Evolutionary conservation across 2,888 invertebrate species (phyloP).

Genomic region (Drosophila parthenogenetica): DNA sequence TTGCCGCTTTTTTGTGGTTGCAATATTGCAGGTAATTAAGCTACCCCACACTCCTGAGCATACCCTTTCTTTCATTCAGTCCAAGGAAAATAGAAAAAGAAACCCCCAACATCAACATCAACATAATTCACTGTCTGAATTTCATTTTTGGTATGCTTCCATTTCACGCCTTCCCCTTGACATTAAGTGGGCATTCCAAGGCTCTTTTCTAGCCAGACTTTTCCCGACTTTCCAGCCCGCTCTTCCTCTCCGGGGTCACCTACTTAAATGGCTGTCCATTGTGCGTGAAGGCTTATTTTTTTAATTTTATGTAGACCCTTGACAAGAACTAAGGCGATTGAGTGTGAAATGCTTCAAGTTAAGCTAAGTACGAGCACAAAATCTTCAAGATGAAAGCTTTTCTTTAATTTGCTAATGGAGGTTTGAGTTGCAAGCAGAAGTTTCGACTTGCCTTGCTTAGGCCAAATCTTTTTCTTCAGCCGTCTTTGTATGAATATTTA

Average conservation of each 20-base stretch:
- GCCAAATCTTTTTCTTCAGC: slow-evolving; percentile 4
- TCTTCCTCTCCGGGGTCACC: too few species aligned
- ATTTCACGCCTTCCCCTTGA: slow-evolving; percentile 36
- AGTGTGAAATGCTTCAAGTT: slow-evolving; percentile 37
- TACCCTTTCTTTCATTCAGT: background rate
- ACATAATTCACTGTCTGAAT: slow-evolving; percentile 69
- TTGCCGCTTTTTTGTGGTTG: slow-evolving; percentile 51
- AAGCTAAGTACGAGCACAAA: slow-evolving; percentile 11
- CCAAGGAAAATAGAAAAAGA: slow-evolving; percentile 9
- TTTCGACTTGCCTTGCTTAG: slow-evolving; percentile 4
- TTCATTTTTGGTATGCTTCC: slow-evolving; percentile 59
- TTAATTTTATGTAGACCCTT: slow-evolving; percentile 36
- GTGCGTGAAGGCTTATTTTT: slow-evolving; percentile 36
- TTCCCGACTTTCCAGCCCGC: background rate
- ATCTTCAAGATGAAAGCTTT: slow-evolving; percentile 23
- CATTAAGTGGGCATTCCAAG: slow-evolving; percentile 24
- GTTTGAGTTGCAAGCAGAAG: background rate
- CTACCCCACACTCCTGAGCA: slow-evolving; percentile 25
- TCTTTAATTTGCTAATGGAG: slow-evolving; percentile 43
- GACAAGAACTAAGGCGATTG: slow-evolving; percentile 24
- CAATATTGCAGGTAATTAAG: slow-evolving; percentile 78
- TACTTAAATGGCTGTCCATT: slow-evolving; percentile 9
- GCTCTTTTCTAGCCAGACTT: background rate
- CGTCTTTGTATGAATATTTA: slow-evolving; percentile 35
- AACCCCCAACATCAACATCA: slow-evolving; percentile 39